Conservation (phyloP, 1,140 invertebrate genomes). For the Hylaeus volcanicus region DNA sequence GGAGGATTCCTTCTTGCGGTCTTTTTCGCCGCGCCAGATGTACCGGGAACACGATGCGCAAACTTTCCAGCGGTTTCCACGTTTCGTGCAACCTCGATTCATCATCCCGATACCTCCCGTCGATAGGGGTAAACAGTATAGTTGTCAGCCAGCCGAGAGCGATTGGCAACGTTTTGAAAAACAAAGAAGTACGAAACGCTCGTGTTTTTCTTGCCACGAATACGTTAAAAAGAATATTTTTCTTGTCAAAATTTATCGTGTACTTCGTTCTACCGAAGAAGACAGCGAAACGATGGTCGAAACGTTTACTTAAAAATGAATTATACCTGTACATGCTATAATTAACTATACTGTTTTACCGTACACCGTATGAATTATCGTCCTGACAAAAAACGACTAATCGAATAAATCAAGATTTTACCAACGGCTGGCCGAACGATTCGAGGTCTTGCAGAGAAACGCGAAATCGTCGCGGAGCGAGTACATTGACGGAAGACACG, state of each 20-base stretch:
- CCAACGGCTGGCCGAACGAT: not conserved
- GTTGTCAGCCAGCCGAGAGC: too few relatives aligned
- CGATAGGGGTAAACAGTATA: too few relatives aligned
- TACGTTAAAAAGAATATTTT: too few relatives aligned
- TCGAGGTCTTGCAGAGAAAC: not conserved
- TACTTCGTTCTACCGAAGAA: too few relatives aligned
- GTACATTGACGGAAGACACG: slow-evolving; percentile 72
- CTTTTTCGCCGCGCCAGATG: slow-evolving; percentile 61
- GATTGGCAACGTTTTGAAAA: too few relatives aligned
- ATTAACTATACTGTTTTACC: too few relatives aligned
- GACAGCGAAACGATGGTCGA: too few relatives aligned
- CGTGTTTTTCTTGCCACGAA: too few relatives aligned
- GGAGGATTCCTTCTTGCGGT: slow-evolving; percentile 50
- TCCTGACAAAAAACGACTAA: not conserved
- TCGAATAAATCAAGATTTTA: not conserved
- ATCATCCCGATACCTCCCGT: slow-evolving; percentile 19
- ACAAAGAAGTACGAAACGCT: too few relatives aligned
- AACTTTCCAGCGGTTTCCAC: slow-evolving; percentile 18
- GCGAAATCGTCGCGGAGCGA: slow-evolving; percentile 48
- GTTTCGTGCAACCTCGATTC: slow-evolving; percentile 42
- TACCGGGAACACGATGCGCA: slow-evolving; percentile 40
- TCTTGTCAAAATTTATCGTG: too few relatives aligned
- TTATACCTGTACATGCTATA: too few relatives aligned
- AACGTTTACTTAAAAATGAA: too few relatives aligned
- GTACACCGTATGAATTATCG: not conserved